A percentile compares a stretch with the other conserved stretches of the same genome.
These are phyloP conservation scores for Argyresthia albistria DNA, from an alignment of 2,888 invertebrate species.

Conservation along the genomic window DNA sequence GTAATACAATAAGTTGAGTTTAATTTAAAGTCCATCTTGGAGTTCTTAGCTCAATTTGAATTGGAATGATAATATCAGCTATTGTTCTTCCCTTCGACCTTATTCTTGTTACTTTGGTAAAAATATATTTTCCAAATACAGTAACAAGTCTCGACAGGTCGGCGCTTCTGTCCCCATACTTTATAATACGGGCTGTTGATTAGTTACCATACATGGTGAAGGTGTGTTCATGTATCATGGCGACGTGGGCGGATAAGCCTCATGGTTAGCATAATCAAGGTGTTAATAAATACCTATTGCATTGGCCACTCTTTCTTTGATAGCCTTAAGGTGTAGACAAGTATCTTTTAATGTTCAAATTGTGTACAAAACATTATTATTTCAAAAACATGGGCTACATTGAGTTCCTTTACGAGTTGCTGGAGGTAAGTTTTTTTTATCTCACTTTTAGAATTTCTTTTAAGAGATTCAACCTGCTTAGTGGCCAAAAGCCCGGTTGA, in stretches of 20 bases:
- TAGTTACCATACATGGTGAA: slow-evolving; percentile 39
- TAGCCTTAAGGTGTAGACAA: slow-evolving; percentile 24
- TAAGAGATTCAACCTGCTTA: no score
- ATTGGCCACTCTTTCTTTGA: slow-evolving; percentile 36
- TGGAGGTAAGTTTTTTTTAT: slow-evolving; percentile 37
- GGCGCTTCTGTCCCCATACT: background rate
- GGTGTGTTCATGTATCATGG: background rate
- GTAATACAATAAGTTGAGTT: background rate
- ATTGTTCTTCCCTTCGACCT: no score
- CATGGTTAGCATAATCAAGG: slow-evolving; percentile 20
- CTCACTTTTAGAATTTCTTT: no score
- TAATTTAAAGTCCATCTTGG: no score
- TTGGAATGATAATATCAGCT: background rate
- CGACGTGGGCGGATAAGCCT: background rate
- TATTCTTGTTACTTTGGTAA: no score
- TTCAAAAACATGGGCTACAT: slow-evolving; percentile 44
- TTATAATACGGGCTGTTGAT: slow-evolving; percentile 29
- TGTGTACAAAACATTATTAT: background rate
- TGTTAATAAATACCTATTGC: slow-evolving; percentile 25
- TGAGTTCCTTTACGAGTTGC: slow-evolving; percentile 50
- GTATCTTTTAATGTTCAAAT: slow-evolving; percentile 10
- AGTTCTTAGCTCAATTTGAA: background rate
- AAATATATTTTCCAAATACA: no score
- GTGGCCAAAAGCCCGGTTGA: no score
- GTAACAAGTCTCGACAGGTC: slow-evolving; percentile 1